These are phyloP conservation scores for Mustelus asterias DNA, from an alignment of 2,113 vertebrate species.

Conservation along the genomic window DNA sequence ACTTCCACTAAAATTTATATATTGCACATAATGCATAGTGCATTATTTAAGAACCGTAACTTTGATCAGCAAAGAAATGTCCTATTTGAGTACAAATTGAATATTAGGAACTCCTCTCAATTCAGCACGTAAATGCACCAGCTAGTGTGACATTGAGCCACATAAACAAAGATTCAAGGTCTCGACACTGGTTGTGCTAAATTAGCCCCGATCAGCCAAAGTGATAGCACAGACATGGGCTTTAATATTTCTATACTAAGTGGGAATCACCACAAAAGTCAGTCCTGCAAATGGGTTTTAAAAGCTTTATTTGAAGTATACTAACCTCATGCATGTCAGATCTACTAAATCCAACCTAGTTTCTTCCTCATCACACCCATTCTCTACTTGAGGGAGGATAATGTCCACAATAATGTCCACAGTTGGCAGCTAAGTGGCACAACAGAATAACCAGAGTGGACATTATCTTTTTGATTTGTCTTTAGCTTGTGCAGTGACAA, in stretches of 20 bases:
- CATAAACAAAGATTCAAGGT: neutral
- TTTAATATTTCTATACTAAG: neutral
- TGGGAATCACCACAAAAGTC: neutral
- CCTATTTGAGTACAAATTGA: neutral
- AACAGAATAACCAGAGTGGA: neutral
- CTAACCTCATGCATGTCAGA: neutral
- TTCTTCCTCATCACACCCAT: neutral
- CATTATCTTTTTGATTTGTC: neutral
- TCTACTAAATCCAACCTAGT: neutral
- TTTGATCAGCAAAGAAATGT: neutral
- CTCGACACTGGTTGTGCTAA: neutral
- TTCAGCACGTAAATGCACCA: neutral
- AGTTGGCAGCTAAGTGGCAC: neutral
- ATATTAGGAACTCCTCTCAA: neutral
- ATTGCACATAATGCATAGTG: neutral
- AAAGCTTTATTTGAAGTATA: neutral
- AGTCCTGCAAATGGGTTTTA: neutral
- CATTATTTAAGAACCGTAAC: neutral
- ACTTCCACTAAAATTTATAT: neutral
- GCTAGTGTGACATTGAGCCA: neutral
- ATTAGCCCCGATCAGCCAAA: neutral
- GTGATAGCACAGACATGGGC: neutral
- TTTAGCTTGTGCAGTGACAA: neutral
- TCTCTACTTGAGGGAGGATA: neutral
- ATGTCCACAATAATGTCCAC: neutral